phyloP scores from a whole-genome alignment of 2,113 vertebrate species.

The Callithrix jacchus region DNA sequence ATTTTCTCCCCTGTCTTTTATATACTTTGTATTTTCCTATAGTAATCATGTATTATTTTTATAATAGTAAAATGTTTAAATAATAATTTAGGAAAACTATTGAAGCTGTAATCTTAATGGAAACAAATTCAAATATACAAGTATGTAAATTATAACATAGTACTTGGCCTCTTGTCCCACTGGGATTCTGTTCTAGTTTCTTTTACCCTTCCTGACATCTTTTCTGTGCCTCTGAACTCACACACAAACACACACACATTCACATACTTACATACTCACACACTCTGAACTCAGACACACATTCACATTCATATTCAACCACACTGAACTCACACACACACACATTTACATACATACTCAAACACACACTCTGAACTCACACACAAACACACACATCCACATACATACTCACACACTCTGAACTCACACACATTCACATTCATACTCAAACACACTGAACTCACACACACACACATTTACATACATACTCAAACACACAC shows the following conservation, averaged over 20 bases:
- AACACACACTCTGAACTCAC: too few relatives aligned
- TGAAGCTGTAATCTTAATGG: background rate
- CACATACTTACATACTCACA: background rate
- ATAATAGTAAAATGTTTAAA: background rate
- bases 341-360: too few relatives aligned
- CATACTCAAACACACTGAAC: too few relatives aligned
- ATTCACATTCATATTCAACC: too few relatives aligned
- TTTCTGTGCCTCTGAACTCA: background rate
- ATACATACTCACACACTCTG: too few relatives aligned
- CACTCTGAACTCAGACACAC: too few relatives aligned
- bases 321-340: too few relatives aligned
- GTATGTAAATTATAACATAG: background rate
- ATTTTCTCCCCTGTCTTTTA: slow-evolving; percentile 22
- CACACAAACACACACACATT: background rate
- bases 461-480: too few relatives aligned
- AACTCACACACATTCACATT: too few relatives aligned
- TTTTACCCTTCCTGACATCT: background rate
- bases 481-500: too few relatives aligned
- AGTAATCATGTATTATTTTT: background rate
- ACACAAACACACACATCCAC: too few relatives aligned
- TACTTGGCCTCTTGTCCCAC: background rate
- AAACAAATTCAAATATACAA: background rate
- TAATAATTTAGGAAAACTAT: slow-evolving; percentile 6
- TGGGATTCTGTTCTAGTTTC: background rate
- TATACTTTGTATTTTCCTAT: background rate